Evolutionary conservation across 2,888 invertebrate species (phyloP).

Genomic region (Rhimphoctona megacephalus): DNA sequence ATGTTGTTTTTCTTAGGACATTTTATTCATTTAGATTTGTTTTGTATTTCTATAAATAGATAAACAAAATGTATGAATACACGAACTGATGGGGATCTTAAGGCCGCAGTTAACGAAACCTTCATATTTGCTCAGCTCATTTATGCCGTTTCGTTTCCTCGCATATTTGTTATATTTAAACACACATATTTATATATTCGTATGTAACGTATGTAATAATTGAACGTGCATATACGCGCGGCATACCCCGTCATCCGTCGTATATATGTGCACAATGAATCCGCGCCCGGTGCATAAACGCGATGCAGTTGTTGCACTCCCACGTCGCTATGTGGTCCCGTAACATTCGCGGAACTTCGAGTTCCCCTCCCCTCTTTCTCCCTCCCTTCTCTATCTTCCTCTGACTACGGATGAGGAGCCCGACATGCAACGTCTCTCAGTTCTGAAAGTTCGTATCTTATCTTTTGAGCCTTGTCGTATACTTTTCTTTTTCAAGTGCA

Average conservation of each 20-base stretch:
- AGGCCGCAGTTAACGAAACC: constrained; percentile 37
- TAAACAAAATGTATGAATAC: background rate
- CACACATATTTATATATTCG: constrained; percentile 5
- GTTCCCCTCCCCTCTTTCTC: constrained; percentile 57
- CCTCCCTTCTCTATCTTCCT: constrained; percentile 33
- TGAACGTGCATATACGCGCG: constrained; percentile 50
- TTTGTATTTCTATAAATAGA: background rate
- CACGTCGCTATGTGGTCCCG: constrained; percentile 84
- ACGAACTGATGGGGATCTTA: constrained; percentile 9
- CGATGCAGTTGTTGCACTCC: constrained; percentile 82
- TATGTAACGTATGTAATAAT: background rate
- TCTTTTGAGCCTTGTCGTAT: constrained; percentile 4
- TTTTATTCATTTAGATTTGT: background rate
- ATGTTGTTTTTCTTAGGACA: background rate
- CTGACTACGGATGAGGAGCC: constrained; percentile 21
- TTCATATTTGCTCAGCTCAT: background rate
- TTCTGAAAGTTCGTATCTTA: background rate
- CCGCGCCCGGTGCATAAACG: constrained; percentile 73
- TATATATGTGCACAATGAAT: constrained; percentile 69
- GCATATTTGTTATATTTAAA: background rate
- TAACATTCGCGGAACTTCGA: constrained; percentile 83
- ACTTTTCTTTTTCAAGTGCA: background rate
- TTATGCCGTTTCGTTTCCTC: background rate
- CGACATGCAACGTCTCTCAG: background rate
- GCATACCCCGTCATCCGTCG: constrained; percentile 49